These are phyloP conservation scores for Tetramorium simillimum DNA, from an alignment of 1,140 invertebrate species.

Conservation along the genomic window DNA sequence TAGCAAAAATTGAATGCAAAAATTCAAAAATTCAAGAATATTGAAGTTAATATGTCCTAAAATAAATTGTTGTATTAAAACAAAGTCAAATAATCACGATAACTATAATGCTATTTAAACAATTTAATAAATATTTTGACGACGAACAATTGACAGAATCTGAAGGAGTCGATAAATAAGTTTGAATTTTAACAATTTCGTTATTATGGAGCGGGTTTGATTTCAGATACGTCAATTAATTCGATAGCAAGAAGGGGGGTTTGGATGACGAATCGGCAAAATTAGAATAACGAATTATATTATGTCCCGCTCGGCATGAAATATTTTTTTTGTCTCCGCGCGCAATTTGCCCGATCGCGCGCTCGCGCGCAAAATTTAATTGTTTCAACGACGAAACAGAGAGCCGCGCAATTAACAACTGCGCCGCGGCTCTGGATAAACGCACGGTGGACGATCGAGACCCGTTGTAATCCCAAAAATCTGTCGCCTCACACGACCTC, in stretches of 20 bases:
- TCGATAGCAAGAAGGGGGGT: background rate
- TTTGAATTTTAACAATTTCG: conserved; percentile 17
- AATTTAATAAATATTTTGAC: conserved; percentile 18
- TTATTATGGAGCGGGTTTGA: conserved; percentile 29
- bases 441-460: conserved; percentile 39
- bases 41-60: background rate
- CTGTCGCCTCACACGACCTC: conserved; percentile 16
- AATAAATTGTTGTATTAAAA: background rate
- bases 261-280: conserved; percentile 21
- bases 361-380: conserved; percentile 40
- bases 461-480: conserved; percentile 59
- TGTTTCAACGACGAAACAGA: conserved; percentile 54
- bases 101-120: conserved; percentile 28
- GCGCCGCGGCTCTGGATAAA: conserved; percentile 26
- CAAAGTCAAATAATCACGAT: background rate
- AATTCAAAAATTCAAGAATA: background rate
- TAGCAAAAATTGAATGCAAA: background rate
- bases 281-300: conserved; percentile 47
- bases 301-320: conserved; percentile 13
- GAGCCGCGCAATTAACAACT: conserved; percentile 51
- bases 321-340: conserved; percentile 31
- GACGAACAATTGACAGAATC: background rate
- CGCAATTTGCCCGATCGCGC: conserved; percentile 36
- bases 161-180: background rate
- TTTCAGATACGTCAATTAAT: conserved; percentile 44